phyloP scores from a whole-genome alignment of 2,113 vertebrate species.

The Tringa solitaria region DNA sequence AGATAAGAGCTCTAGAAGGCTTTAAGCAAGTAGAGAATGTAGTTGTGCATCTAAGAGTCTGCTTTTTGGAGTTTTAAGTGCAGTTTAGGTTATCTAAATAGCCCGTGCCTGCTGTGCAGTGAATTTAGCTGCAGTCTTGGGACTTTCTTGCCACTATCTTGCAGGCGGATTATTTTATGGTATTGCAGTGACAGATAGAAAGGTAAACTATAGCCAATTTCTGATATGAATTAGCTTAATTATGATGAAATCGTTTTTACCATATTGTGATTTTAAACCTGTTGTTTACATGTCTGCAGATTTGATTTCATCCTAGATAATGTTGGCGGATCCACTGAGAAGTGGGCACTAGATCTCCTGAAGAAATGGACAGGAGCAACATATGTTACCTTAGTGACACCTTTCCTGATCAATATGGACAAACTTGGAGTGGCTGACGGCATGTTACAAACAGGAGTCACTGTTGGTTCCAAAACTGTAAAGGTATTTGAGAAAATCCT shows the following conservation, averaged over 20 bases:
- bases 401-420: conserved; percentile 93
- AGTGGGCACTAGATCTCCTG: conserved; percentile 84
- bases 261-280: neutral
- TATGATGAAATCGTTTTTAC: neutral
- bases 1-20: neutral
- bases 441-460: conserved; percentile 87
- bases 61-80: neutral
- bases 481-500: conserved; percentile 78
- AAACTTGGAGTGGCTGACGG: conserved; percentile 89
- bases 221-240: neutral
- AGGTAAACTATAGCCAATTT: neutral
- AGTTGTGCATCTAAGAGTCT: neutral
- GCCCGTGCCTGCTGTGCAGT: neutral
- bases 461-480: conserved; percentile 82
- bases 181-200: neutral
- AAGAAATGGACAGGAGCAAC: conserved; percentile 94
- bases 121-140: neutral
- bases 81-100: neutral
- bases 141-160: neutral
- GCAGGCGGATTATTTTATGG: neutral
- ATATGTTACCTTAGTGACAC: conserved; percentile 91
- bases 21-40: neutral
- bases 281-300: conserved; percentile 53
- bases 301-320: conserved; percentile 94
- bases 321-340: conserved; percentile 88